Base-by-base conservation (phyloP, 1,140 invertebrate species). In the Lordiphosa collinella region DNA sequence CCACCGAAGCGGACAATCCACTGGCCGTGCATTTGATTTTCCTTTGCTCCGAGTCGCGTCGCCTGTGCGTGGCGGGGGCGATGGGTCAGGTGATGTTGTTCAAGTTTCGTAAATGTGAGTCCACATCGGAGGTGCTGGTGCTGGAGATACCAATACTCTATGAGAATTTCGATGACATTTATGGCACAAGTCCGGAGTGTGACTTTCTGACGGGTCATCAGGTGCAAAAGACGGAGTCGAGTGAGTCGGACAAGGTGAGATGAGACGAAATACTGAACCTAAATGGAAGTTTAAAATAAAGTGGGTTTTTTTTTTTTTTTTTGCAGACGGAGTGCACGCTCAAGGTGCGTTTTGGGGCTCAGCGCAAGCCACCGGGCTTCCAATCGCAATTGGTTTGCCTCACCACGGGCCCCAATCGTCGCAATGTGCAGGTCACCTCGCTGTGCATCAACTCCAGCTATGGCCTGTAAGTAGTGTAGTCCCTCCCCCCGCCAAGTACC, bases 301-400 rank as follows among this genome's bases (percentile, higher is more conserved):
- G n/a, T n/a, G n/a, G n/a, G n/a, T n/a, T n/a, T 22, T 35, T 16
- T 11, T 2, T 29, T 7, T 1, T 4, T 3, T 32, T 1, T 10
- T 48, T 89, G 89, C 66, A 91, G 90, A 67, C 87, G 90, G 72
- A 90, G 92, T 38, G 80, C 63, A 67, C 88, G 48, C 90, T 96
- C 14, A 93, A 93, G 89, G 95, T 97, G 13, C 93, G 93, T 84
- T 89, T 91, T 31, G 96, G 96, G 29, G 89, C 92, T 40, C 92
- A 95, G 75, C 95, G 95, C 74, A 94, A 96, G 89, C 92, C 94
- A 18, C 91, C 96, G 12, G 97, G 97, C 58, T 99, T 98, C 92
- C 97, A 99, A 91, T 95, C 97, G 5, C 95, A 98, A 74, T 90
- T 99, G 43, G 95, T 99, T 66, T 99, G 97, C 90, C 90, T 99